These are phyloP conservation scores for Platycercus adscitus DNA, from an alignment of 2,113 vertebrate species.

Conservation along the genomic window DNA sequence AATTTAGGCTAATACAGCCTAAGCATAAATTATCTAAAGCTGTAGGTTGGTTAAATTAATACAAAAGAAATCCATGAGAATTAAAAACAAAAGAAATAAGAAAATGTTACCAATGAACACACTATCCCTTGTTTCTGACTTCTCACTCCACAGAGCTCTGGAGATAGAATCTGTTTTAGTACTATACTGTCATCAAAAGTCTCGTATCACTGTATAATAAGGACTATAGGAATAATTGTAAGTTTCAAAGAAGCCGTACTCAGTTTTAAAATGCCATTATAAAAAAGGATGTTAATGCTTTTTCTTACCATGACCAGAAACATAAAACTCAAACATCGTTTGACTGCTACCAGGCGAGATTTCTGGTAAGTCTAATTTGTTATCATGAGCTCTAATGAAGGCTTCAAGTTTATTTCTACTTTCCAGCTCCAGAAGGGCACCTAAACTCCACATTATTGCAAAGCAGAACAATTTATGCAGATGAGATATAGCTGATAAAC, in stretches of 20 bases:
- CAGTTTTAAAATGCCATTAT: background rate
- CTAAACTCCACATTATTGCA: slow-evolving; percentile 81
- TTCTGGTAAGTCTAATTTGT: slow-evolving; percentile 72
- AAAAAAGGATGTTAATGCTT: background rate
- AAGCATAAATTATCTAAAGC: background rate
- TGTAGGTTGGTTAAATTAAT: background rate
- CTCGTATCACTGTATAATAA: background rate
- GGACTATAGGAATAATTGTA: background rate
- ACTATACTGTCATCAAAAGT: background rate
- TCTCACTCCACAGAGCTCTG: background rate
- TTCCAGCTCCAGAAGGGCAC: slow-evolving; percentile 78
- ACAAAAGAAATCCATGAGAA: background rate
- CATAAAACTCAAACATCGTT: slow-evolving; percentile 80
- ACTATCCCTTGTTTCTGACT: background rate
- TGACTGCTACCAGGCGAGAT: slow-evolving; percentile 49
- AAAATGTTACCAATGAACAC: background rate
- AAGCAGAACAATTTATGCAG: slow-evolving; percentile 79
- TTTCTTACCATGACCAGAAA: slow-evolving; percentile 73
- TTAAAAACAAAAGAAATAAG: background rate
- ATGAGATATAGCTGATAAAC: slow-evolving; percentile 39
- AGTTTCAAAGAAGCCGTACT: background rate
- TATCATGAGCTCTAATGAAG: slow-evolving; percentile 68
- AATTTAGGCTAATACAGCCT: background rate
- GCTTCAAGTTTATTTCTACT: slow-evolving; percentile 76
- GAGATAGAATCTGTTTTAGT: background rate